Percentiles rank a stretch among this genome's conserved stretches.
Conservation (phyloP, 1,140 invertebrate genomes). For the Mylabris phalerata region DNA sequence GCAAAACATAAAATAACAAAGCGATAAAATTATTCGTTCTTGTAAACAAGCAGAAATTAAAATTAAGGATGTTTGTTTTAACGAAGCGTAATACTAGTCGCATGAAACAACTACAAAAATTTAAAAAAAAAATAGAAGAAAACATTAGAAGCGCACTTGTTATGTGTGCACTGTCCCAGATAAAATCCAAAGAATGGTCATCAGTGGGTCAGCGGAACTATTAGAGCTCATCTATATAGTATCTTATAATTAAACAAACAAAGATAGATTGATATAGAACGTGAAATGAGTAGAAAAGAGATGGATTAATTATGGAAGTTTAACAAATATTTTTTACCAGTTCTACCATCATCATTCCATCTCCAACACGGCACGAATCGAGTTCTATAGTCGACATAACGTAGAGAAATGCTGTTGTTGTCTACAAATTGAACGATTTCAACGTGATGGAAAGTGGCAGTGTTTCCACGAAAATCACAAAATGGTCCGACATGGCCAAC, state of each 20-base stretch:
- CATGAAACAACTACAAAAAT: background rate
- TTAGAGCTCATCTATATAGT: conserved; percentile 40
- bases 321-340: no score
- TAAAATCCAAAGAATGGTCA: conserved; percentile 21
- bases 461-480: conserved; percentile 16
- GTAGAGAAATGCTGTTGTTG: background rate
- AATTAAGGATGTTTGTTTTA: background rate
- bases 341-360: no score
- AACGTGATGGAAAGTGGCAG: background rate
- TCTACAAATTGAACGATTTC: background rate
- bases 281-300: no score
- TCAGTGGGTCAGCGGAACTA: conserved; percentile 37
- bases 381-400: no score
- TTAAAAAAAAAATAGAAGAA: background rate
- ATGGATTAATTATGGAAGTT: no score
- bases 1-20: no score
- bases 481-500: conserved; percentile 16
- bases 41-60: background rate
- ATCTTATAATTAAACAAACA: background rate
- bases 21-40: no score
- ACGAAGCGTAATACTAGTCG: background rate
- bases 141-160: background rate
- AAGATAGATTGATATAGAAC: no score
- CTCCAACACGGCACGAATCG: no score
- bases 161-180: conserved; percentile 12